Evolutionary conservation across 2,888 invertebrate species (phyloP).

Genomic region (Ophion slaviceki): DNA sequence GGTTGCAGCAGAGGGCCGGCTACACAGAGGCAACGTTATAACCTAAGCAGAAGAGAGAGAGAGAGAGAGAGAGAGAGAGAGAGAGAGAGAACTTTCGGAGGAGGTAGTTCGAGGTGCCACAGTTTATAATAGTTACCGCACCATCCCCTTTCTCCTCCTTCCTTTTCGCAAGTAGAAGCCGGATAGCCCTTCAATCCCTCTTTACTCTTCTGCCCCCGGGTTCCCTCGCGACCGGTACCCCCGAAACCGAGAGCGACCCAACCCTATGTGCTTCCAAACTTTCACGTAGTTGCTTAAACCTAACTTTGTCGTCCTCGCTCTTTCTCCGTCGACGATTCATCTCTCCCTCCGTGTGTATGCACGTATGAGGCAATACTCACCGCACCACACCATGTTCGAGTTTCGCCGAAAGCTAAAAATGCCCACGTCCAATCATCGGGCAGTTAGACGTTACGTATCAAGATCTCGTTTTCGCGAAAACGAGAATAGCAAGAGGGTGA

Average conservation of each 20-base stretch:
- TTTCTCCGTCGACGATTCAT: conserved; percentile 47
- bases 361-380: not conserved
- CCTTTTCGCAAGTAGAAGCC: conserved; percentile 56
- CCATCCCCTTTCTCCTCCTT: conserved; percentile 71
- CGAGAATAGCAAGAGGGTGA: conserved; percentile 12
- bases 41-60: conserved; percentile 58
- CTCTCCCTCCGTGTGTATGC: conserved; percentile 16
- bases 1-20: conserved; percentile 65
- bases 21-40: conserved; percentile 30
- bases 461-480: conserved; percentile 25
- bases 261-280: conserved; percentile 76
- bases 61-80: conserved; percentile 68
- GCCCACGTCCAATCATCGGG: conserved; percentile 37
- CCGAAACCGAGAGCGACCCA: conserved; percentile 63
- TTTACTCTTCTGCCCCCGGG: conserved; percentile 40
- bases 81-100: conserved; percentile 69
- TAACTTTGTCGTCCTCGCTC: conserved; percentile 74
- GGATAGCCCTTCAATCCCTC: conserved; percentile 74
- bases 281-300: conserved; percentile 83
- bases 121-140: conserved; percentile 83
- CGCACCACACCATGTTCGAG: conserved; percentile 33
- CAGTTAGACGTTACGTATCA: conserved; percentile 14
- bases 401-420: conserved; percentile 52
- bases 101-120: conserved; percentile 83
- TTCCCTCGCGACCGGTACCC: conserved; percentile 48